phyloP scores from a whole-genome alignment of 92 coral and sea anemone genomes.

The Heteractis magnifica region DNA sequence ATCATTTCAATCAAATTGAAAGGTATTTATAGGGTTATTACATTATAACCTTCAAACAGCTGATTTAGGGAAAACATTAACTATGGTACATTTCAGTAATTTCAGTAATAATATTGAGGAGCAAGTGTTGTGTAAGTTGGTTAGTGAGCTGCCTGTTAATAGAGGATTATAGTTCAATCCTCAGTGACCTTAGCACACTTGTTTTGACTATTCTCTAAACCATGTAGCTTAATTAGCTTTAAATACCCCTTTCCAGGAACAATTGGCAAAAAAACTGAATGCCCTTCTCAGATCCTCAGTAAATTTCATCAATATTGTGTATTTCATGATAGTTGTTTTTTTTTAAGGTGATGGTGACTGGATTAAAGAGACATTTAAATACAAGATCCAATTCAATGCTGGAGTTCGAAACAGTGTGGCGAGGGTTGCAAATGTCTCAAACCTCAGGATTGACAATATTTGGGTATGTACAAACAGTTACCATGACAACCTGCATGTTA shows the following conservation, averaged over 20 bases:
- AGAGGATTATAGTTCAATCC: too few species aligned
- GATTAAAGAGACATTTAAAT: background rate
- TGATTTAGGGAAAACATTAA: background rate
- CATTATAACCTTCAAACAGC: background rate
- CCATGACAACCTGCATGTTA: background rate
- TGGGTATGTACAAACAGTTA: conserved; percentile 37
- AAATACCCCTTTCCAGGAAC: too few species aligned
- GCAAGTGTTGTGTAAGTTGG: too few species aligned
- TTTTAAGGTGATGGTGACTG: conserved; percentile 1
- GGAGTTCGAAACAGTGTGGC: conserved; percentile 48
- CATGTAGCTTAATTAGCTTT: too few species aligned
- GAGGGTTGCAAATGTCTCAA: conserved; percentile 48
- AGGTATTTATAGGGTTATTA: conserved; percentile 21
- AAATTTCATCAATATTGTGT: background rate
- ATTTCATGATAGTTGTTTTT: background rate
- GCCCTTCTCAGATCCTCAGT: too few species aligned
- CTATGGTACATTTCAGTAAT: too few species aligned
- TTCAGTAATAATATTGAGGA: too few species aligned
- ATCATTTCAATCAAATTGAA: conserved; percentile 30
- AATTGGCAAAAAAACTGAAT: too few species aligned
- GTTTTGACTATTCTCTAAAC: too few species aligned
- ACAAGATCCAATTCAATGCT: conserved; percentile 29
- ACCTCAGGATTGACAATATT: conserved; percentile 54
- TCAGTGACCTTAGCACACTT: too few species aligned
- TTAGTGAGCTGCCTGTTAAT: too few species aligned